Evolutionary conservation across 2,888 invertebrate species (phyloP), one percentile per base, ranked within the genome.

Genomic region (Rutpela maculata): DNA sequence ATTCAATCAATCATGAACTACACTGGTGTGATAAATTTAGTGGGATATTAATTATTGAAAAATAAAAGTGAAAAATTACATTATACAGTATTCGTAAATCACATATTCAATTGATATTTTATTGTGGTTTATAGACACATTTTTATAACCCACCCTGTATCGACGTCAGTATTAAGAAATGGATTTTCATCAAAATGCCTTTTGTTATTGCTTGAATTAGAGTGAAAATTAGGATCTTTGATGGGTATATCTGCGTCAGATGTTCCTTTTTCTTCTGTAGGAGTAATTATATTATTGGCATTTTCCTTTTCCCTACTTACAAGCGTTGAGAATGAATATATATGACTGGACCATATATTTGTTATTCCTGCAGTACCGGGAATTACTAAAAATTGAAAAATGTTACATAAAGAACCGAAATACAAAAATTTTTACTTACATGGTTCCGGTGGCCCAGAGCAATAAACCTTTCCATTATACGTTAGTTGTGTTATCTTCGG

Each of bases 401-500:
- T 9, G 7, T 35, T 6, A 35, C 9, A 35, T 35, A 35, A 35
- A 7, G 3, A 19, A 22, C 19, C 6, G 2, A 22, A 22, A 10
- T 59, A 19, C 9, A 12, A 0, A 19, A 15, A 18, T 0, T 50
- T n/a, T 50, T 69, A 84, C 82, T 84, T 81, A 87, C 87, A 38
- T 63, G 82, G 79, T 80, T 86, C 86, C 0, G 83, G 81, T 50
- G 87, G 85, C 59, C 87, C 87, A 5, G 78, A 78, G 76, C 88
- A 88, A n/a, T 80, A 84, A 15, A 78, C 56, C 17, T 55, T 76
- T 2, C 79, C 79, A 62, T 88, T 88, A 76, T 83, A 86, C 18
- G 73, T 77, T n/a, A 88, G 84, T 57, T 81, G 80, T 7, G 87
- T 88, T 19, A 88, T 83, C 81, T 82, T 87, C 6, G 88, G 88